phyloP scores from a whole-genome alignment of 2,888 invertebrate species.

The Nomada ferruginata region DNA sequence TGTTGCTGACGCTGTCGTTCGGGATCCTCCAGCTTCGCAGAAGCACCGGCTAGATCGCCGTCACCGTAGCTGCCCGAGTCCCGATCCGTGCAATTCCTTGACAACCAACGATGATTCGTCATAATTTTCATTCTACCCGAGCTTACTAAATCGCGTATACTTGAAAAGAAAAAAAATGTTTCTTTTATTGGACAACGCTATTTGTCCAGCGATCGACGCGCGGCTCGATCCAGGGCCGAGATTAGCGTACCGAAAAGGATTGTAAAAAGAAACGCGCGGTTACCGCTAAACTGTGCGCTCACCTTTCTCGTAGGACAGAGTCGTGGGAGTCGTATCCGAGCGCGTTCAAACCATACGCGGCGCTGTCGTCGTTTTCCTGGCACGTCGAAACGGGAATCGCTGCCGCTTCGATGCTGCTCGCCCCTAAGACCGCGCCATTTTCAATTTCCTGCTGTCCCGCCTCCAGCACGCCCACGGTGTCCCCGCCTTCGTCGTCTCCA shows the following conservation, averaged over 20 bases:
- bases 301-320: conserved; percentile 75
- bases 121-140: background rate
- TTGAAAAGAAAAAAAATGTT: too few relatives aligned
- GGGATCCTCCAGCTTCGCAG: conserved; percentile 41
- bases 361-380: conserved; percentile 66
- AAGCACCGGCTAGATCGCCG: conserved; percentile 41
- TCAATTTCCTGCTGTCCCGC: conserved; percentile 82
- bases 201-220: too few relatives aligned
- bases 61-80: conserved; percentile 7
- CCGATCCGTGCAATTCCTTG: conserved; percentile 20
- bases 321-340: conserved; percentile 72
- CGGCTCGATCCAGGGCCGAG: background rate
- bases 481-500: conserved; percentile 77
- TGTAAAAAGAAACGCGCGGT: background rate
- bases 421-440: conserved; percentile 81
- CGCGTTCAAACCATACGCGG: conserved; percentile 74
- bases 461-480: conserved; percentile 82
- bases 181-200: too few relatives aligned
- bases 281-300: conserved; percentile 25
- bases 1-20: conserved; percentile 47
- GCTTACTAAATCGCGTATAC: background rate
- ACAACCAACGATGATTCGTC: background rate
- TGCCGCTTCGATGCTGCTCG: conserved; percentile 69
- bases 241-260: background rate
- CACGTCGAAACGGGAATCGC: conserved; percentile 66